Conservation (phyloP, 2,797 vertebrate species). For the Microchirus variegatus region DNA sequence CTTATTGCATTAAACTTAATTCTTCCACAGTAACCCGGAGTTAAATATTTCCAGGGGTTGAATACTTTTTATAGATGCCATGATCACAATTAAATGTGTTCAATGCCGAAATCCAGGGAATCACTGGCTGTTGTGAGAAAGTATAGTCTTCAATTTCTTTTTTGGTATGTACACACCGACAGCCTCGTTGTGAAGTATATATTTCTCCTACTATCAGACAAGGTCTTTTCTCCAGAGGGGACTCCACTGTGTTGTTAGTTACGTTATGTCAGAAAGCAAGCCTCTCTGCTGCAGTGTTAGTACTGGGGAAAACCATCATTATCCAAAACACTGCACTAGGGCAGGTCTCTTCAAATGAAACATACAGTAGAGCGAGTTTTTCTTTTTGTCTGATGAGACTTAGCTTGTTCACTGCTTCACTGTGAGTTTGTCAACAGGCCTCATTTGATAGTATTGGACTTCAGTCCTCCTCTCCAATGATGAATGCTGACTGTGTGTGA, state of each 20-base stretch:
- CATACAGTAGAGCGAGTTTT: background rate
- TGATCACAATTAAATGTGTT: no score
- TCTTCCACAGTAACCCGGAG: no score
- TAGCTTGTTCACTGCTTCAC: background rate
- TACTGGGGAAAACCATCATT: background rate
- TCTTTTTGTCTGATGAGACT: background rate
- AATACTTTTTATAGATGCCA: no score
- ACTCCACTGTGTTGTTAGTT: background rate
- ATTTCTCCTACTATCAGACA: background rate
- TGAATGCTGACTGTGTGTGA: conserved; percentile 5
- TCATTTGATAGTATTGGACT: conserved; percentile 8
- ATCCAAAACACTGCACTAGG: background rate
- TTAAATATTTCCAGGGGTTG: no score
- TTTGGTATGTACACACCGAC: background rate
- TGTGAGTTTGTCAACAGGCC: background rate
- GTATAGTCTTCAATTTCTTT: background rate
- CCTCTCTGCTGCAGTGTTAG: background rate
- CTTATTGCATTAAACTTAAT: background rate
- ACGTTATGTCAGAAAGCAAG: background rate
- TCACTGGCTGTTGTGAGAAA: background rate
- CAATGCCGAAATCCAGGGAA: no score
- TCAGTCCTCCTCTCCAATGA: background rate
- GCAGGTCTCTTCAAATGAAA: conserved; percentile 8
- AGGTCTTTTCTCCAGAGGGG: background rate
- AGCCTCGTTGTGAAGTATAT: background rate